Conservation (phyloP, 1,140 invertebrate species). For the Halyomorpha halys region DNA sequence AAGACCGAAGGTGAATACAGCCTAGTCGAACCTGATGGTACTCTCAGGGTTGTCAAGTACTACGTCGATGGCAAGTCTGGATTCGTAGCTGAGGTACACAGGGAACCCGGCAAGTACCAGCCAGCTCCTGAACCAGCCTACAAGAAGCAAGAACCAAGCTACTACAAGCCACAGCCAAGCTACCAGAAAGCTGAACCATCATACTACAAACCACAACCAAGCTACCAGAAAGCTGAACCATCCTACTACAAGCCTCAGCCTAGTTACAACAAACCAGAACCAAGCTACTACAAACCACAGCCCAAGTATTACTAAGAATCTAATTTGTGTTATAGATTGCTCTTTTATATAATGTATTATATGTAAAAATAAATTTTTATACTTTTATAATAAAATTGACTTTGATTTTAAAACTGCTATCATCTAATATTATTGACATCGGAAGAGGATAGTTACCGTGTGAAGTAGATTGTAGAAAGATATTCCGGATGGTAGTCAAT, state of each 20-base stretch:
- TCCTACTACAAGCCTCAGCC: too few relatives aligned
- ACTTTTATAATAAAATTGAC: background rate
- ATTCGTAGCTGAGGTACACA: background rate
- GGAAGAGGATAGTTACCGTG: too few relatives aligned
- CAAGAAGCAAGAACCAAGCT: background rate
- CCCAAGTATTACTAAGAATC: too few relatives aligned
- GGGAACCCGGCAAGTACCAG: background rate
- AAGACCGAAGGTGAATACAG: conserved; percentile 39
- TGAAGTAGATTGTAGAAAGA: too few relatives aligned
- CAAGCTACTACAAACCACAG: too few relatives aligned
- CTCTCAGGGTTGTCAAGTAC: conserved; percentile 27
- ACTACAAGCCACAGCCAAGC: conserved; percentile 1
- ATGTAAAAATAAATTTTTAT: conserved; percentile 2
- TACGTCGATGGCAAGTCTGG: background rate
- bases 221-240: too few relatives aligned
- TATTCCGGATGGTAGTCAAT: too few relatives aligned
- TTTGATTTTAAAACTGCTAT: too few relatives aligned
- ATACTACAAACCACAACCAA: background rate
- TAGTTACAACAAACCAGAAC: too few relatives aligned
- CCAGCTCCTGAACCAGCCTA: background rate
- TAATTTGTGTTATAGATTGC: too few relatives aligned
- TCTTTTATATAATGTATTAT: too few relatives aligned
- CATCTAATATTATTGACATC: too few relatives aligned
- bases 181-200: background rate
- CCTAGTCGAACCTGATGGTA: conserved; percentile 32